Percentiles rank a stretch among this genome's conserved stretches.
Evolutionary conservation across 2,113 vertebrate species (phyloP).

Genomic region (Tautogolabrus adspersus): DNA sequence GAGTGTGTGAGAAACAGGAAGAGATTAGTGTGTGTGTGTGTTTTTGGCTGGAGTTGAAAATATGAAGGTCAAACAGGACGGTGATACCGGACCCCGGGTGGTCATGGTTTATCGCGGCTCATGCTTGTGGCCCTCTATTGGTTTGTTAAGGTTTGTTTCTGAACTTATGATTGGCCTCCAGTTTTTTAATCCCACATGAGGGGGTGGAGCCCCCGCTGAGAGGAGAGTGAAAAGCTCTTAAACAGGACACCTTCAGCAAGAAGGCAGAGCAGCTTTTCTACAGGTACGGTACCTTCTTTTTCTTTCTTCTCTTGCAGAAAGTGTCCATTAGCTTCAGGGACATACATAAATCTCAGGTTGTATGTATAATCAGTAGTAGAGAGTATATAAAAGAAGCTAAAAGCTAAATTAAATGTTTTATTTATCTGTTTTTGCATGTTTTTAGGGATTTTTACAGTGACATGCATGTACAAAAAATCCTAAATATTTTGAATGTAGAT

Average conservation of each 20-base stretch:
- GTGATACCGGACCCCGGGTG: conserved; percentile 38
- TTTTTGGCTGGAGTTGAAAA: conserved; percentile 25
- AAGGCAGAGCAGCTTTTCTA: conserved; percentile 60
- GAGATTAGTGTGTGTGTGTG: conserved; percentile 4
- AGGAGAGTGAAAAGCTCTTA: conserved; percentile 59
- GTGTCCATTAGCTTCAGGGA: neutral
- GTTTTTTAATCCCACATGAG: conserved; percentile 63
- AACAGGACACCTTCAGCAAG: conserved; percentile 45
- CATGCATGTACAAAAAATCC: neutral
- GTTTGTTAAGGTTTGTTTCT: conserved; percentile 13
- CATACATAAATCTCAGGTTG: no score
- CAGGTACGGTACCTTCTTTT: conserved; percentile 69
- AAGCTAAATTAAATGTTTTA: neutral
- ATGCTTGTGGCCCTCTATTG: conserved; percentile 51
- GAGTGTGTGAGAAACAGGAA: neutral
- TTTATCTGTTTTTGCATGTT: neutral
- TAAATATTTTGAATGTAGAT: neutral
- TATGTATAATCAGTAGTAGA: neutral
- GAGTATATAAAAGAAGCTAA: no score
- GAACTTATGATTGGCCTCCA: conserved; percentile 62
- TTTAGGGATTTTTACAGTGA: neutral
- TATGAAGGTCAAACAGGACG: conserved; percentile 64
- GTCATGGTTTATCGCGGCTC: conserved; percentile 33
- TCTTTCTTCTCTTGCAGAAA: conserved; percentile 6
- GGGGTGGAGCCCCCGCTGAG: conserved; percentile 47